Conservation (phyloP, 2,888 invertebrate genomes). For the Neoaliturus tenellus region DNA sequence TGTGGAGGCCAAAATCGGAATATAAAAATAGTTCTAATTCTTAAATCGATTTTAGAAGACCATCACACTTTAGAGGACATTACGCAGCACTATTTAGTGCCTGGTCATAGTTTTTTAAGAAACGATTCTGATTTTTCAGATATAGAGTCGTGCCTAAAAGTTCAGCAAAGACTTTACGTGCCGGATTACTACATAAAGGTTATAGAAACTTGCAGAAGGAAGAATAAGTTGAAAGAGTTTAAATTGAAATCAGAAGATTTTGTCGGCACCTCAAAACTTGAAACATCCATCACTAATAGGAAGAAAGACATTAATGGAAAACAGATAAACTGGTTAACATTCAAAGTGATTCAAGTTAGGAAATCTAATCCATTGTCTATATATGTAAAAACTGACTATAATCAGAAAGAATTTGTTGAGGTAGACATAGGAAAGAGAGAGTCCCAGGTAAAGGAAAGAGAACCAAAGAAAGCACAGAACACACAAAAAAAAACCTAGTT, state of each 20-base stretch:
- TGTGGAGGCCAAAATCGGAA: constrained; percentile 61
- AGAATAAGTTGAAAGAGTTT: constrained; percentile 56
- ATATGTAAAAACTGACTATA: constrained; percentile 12
- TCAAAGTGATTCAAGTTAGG: constrained; percentile 23
- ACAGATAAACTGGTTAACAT: constrained; percentile 39
- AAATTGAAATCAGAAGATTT: constrained; percentile 52
- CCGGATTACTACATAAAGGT: constrained; percentile 12
- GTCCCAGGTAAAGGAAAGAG: too few relatives aligned
- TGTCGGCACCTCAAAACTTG: background rate
- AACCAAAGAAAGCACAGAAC: too few relatives aligned
- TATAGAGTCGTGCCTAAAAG: constrained; percentile 60
- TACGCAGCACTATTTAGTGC: constrained; percentile 58
- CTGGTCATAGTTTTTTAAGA: constrained; percentile 61
- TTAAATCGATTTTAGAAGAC: constrained; percentile 57
- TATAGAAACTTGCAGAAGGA: constrained; percentile 52
- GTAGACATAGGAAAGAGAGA: constrained; percentile 13
- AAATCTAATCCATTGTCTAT: constrained; percentile 25
- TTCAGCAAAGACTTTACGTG: constrained; percentile 53
- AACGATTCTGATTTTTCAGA: constrained; percentile 63
- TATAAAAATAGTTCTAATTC: constrained; percentile 62
- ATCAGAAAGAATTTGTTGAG: constrained; percentile 20
- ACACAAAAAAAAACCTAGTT: too few relatives aligned
- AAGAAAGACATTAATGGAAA: constrained; percentile 26
- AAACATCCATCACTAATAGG: constrained; percentile 38
- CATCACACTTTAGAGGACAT: constrained; percentile 57